Evolutionary conservation across 2,113 vertebrate species (phyloP).

Genomic region (Oenanthe oenanthe): DNA sequence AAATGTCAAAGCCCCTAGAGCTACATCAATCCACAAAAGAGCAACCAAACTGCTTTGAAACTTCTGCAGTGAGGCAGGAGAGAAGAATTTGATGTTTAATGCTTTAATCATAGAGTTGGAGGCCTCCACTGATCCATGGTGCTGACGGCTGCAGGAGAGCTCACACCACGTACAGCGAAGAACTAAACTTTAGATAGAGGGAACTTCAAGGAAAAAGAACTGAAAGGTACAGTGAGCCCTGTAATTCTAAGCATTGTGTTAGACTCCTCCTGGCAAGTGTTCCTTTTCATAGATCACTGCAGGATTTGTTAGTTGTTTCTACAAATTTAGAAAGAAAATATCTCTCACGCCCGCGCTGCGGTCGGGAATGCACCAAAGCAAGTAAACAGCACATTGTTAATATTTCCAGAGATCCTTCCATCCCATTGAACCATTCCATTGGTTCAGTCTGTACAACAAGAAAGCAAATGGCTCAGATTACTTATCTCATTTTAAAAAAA

Average conservation of each 20-base stretch:
- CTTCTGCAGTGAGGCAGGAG: neutral
- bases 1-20: neutral
- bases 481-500: neutral
- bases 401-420: constrained; percentile 20
- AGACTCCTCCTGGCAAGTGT: neutral
- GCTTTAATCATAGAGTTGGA: neutral
- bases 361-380: neutral
- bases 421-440: neutral
- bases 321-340: neutral
- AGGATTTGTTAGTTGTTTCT: constrained; percentile 25
- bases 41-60: neutral
- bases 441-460: neutral
- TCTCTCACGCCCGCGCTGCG: neutral
- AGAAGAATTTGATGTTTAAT: neutral
- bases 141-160: neutral
- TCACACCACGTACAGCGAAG: accelerated
- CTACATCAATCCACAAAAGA: neutral
- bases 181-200: neutral
- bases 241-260: neutral
- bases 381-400: neutral
- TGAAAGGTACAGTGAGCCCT: neutral
- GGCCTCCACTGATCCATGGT: neutral
- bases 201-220: neutral
- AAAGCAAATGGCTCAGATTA: neutral
- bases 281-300: neutral